A percentile compares a stretch with the other conserved stretches of the same genome.
Evolutionary conservation across 2,797 vertebrate species (phyloP).

Genomic region (Brotogeris chrysoptera): DNA sequence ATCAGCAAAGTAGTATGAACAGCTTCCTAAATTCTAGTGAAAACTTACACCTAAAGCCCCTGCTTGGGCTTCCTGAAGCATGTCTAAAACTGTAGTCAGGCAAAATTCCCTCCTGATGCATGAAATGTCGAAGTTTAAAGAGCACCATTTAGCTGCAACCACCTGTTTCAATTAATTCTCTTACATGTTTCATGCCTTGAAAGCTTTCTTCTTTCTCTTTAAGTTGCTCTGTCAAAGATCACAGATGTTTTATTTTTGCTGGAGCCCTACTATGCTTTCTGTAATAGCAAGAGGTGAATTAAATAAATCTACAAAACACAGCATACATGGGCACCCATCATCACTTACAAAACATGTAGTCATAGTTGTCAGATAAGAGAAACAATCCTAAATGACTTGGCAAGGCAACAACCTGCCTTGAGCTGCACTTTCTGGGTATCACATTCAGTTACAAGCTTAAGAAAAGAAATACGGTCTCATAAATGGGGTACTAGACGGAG

Average conservation of each 20-base stretch:
- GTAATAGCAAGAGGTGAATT: not conserved
- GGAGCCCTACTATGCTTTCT: not conserved
- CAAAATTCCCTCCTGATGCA: slow-evolving; percentile 8
- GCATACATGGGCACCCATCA: not conserved
- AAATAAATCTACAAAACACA: not conserved
- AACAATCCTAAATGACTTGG: not conserved
- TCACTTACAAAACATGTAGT: not conserved
- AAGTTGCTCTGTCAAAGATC: not conserved
- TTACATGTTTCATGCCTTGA: not conserved
- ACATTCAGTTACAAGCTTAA: not conserved
- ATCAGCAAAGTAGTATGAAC: not conserved
- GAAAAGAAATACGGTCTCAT: not conserved
- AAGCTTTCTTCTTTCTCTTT: not conserved
- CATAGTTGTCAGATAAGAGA: not conserved
- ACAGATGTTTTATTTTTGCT: slow-evolving; percentile 13
- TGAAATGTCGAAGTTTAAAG: not conserved
- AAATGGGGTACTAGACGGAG: not conserved
- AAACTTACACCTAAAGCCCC: not conserved
- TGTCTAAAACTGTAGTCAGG: not conserved
- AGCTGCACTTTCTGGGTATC: not conserved
- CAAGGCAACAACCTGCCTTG: not conserved
- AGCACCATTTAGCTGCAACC: not conserved
- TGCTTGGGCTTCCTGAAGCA: not conserved
- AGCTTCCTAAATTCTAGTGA: not conserved
- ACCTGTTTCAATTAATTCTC: slow-evolving; percentile 51